Base-by-base conservation (phyloP, 2,113 vertebrate species). In the Bagarius yarrelli region DNA sequence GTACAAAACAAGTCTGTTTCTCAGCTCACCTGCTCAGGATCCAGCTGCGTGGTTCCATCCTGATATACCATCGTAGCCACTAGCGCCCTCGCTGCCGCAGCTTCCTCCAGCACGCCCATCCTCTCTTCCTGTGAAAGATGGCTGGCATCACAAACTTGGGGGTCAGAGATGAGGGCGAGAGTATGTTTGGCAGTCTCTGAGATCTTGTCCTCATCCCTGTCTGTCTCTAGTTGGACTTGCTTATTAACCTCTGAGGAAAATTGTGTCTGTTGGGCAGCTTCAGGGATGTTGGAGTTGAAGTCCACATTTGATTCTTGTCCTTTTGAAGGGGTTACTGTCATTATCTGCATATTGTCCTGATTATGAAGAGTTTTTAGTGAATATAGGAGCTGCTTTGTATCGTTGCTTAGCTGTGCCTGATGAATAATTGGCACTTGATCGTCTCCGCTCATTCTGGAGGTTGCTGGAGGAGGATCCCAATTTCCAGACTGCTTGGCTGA, bases 41-140 rank as follows among this genome's bases (percentile, higher is more conserved):
- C 91, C 14, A 98, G 89, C 86, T 96, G 96, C 27, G 95, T 95
- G 14, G 92, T 94, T 69, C 96, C 95, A 72, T 97, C 94, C 57
- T 90, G 89, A 88, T 93, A 95, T 30, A 96, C 47, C 92, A 97
- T 90, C 0, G 95, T 95, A 1, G 94, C 83, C 70, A 95, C 88
- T 76, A 96, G 81, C 5, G 90, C 88, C 53, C 76, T 81, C 21
- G 94, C 93, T 74, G 83, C 83, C 1, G 47, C 47, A 25, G 91
- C 78, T 21, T 70, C 72, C 86, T 90, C 85, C 53, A 95, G 86
- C 60, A 95, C 80, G 74, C 88, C 83, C n/a, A 57, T 80, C 86
- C 88, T 93, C 82, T 94, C 92, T 34, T 91, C 87, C 64, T 69
- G 23, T 76, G 86, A 89, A 59, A 98, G 86, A 72, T 55, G 88